These are phyloP conservation scores for Oncorhynchus gorbuscha DNA, from an alignment of 2,113 vertebrate genomes.

Conservation along the genomic window DNA sequence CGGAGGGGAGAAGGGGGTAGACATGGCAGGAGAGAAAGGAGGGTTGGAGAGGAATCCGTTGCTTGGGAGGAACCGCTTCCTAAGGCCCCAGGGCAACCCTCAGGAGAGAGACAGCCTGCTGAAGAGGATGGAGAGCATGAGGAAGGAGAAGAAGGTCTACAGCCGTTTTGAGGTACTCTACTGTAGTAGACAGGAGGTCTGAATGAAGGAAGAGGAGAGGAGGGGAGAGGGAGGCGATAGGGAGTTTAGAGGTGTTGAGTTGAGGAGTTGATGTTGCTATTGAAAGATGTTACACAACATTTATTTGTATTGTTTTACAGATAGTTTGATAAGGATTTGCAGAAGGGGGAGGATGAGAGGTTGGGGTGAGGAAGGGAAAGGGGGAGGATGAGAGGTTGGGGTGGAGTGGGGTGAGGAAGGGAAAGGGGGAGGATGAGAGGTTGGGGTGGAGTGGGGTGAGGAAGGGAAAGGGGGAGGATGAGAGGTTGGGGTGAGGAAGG, in stretches of 20 bases:
- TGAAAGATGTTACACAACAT: too few relatives aligned
- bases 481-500: too few relatives aligned
- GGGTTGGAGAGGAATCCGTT: conserved; percentile 72
- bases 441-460: neutral
- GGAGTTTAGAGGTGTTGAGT: too few relatives aligned
- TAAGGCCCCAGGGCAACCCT: conserved; percentile 66
- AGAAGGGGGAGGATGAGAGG: too few relatives aligned
- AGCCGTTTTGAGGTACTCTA: conserved; percentile 95
- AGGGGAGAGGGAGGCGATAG: neutral
- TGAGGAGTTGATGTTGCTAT: too few relatives aligned
- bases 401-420: conserved; percentile 43
- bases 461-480: neutral
- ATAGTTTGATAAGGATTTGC: too few relatives aligned
- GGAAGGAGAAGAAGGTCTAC: conserved; percentile 97
- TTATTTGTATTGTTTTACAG: too few relatives aligned
- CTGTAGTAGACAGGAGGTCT: conserved; percentile 70
- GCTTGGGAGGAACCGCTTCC: conserved; percentile 72
- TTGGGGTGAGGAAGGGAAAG: too few relatives aligned
- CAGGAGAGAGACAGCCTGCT: conserved; percentile 89
- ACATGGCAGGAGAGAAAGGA: conserved; percentile 56
- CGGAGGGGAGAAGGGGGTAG: conserved; percentile 42
- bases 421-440: neutral
- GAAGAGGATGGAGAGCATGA: conserved; percentile 93
- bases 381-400: neutral
- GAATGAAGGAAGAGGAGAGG: conserved; percentile 63